phyloP scores from a whole-genome alignment of 2,797 vertebrate genomes.

The Coranthus polyacanthus region DNA sequence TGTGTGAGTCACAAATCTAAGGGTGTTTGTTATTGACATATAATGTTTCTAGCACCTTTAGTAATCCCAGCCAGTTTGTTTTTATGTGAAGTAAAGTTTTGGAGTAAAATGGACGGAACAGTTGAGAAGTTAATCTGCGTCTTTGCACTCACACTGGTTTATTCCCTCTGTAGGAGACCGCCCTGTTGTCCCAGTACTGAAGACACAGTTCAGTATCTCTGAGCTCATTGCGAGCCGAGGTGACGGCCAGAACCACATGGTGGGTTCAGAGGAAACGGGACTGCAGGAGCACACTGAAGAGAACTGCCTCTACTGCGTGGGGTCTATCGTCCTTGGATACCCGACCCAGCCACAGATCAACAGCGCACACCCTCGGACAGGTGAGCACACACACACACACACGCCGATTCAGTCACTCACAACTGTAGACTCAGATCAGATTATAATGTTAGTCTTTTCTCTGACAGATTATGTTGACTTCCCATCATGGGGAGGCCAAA shows the following conservation, averaged over 20 bases:
- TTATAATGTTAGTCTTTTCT: not conserved
- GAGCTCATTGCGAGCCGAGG: slow-evolving; percentile 95
- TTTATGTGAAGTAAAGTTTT: too few relatives aligned
- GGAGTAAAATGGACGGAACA: too few relatives aligned
- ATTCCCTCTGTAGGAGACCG: slow-evolving; percentile 80
- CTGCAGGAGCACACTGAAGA: slow-evolving; percentile 97
- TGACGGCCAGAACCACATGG: slow-evolving; percentile 89
- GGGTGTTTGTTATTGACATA: too few relatives aligned
- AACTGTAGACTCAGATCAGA: not conserved
- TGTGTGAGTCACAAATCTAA: too few relatives aligned
- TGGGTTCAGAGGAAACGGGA: slow-evolving; percentile 94
- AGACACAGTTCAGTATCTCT: slow-evolving; percentile 96
- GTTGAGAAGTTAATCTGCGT: too few relatives aligned
- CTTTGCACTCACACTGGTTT: not conserved
- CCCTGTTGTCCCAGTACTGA: slow-evolving; percentile 87
- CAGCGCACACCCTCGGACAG: slow-evolving; percentile 89
- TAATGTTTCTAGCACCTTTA: too few relatives aligned
- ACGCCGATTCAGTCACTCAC: not conserved
- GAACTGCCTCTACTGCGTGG: slow-evolving; percentile 97
- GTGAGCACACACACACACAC: slow-evolving; percentile 70
- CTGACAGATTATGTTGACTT: slow-evolving; percentile 92
- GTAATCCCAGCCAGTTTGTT: too few relatives aligned
- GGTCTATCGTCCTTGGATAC: slow-evolving; percentile 90
- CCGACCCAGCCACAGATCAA: slow-evolving; percentile 88
- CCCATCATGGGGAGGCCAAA: slow-evolving; percentile 93